Percentiles rank a stretch among this genome's conserved stretches.
Conservation (phyloP, 37 sponge, comb jelly and placozoan species). For the Cliona cf. orientalis region DNA sequence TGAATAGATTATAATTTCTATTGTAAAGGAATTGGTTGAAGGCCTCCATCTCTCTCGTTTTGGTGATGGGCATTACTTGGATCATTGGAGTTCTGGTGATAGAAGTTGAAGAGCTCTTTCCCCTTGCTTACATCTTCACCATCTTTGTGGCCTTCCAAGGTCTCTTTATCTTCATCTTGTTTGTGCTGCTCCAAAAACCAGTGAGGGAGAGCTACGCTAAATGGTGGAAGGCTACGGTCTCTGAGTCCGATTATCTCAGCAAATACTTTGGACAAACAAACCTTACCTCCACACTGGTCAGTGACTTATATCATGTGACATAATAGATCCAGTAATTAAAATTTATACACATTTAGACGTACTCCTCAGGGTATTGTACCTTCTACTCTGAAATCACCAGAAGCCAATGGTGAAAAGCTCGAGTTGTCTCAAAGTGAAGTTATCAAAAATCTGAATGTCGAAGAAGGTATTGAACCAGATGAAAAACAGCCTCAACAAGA, state of each 20-base stretch:
- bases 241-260: slow-evolving; percentile 38
- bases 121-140: slow-evolving; percentile 44
- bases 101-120: slow-evolving; percentile 7
- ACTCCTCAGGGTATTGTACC: no score
- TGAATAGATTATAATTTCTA: no score
- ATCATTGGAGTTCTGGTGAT: slow-evolving; percentile 46
- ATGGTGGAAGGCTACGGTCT: slow-evolving; percentile 52
- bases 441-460: no score
- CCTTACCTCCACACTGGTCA: no score
- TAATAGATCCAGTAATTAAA: no score
- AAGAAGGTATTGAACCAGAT: no score
- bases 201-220: slow-evolving; percentile 42
- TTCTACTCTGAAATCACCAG: no score
- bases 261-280: slow-evolving; percentile 27
- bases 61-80: slow-evolving; percentile 70
- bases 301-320: no score
- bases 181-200: slow-evolving; percentile 35
- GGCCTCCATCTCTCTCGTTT: slow-evolving; percentile 37
- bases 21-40: slow-evolving; percentile 55
- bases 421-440: no score
- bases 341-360: no score
- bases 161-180: slow-evolving; percentile 40
- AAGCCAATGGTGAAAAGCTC: no score
- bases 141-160: slow-evolving; percentile 58
- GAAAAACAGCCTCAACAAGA: no score